Base-by-base conservation (phyloP, 1,140 invertebrate genomes). In the Drosophila varians region DNA sequence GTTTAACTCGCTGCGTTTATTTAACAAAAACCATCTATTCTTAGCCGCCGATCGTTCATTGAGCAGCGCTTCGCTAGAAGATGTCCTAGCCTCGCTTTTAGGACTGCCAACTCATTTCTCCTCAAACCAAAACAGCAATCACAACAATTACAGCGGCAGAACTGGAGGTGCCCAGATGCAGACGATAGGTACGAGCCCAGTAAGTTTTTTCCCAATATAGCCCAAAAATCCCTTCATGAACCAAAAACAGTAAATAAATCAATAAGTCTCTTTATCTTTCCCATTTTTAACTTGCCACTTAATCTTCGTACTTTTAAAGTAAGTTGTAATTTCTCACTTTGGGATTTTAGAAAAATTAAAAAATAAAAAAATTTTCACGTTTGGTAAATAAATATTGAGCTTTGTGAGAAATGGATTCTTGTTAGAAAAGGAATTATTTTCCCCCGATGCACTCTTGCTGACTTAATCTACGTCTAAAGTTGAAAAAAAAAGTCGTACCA, bases 71-170 rank as follows among this genome's bases (percentile, higher is more conserved):
- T 97, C 96, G 42, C 93, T 98, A 90, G 97, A 98, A 93, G 97
- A 98, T 93, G 97, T 98, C 52, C 93, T 98, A 90, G 96, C 98
- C 92, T 96, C 96, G 54, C 94, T 98, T 71, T 93, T 98, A 87
- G 96, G 96, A 74, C 94, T 98, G 75, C 95, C 96, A 45, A 94
- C 77, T 77, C 60, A 69, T 64, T 77, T 58, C 62, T 74, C 74
- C 64, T 82, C 82, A 69, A 87, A 58, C 68, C 76, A 86, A 51
- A 65, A 66, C 62, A 74, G 43, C 76, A 69, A 82, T 45, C 45
- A 47, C 56, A 55, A 60, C 60, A 74, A 18, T 58, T 62, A 61
- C 62, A 77, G 40, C 73, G 69, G 76, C 61, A 74, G 55, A 65
- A 58, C 53, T 36, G 73, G 77, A 71, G 46, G 61, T 43, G 14